phyloP scores from a whole-genome alignment of 2,888 invertebrate species.

The Bruchidius siliquastri region DNA sequence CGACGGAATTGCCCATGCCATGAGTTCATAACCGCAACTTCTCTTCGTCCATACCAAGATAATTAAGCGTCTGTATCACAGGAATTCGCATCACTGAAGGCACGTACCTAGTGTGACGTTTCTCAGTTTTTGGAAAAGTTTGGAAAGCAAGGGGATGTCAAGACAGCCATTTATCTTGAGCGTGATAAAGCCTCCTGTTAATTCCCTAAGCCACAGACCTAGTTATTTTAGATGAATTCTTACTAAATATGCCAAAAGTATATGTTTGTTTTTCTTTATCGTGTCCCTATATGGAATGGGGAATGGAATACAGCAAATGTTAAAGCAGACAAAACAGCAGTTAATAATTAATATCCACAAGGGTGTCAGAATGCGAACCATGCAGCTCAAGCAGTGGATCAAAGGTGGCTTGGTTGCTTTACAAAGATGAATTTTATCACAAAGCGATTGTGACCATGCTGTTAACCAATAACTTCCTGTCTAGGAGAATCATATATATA shows the following conservation, averaged over 20 bases:
- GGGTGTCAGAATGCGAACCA: too few relatives aligned
- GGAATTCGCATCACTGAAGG: constrained; percentile 2
- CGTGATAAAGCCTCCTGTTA: not conserved
- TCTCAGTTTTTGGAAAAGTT: not conserved
- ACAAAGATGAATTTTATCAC: too few relatives aligned
- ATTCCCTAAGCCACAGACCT: not conserved
- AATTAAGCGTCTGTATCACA: not conserved
- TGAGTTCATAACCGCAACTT: constrained; percentile 6
- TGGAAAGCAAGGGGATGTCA: not conserved
- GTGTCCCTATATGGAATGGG: too few relatives aligned
- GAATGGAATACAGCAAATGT: too few relatives aligned
- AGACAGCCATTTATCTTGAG: not conserved
- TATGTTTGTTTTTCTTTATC: too few relatives aligned
- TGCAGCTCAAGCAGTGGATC: too few relatives aligned
- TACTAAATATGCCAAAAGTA: not conserved
- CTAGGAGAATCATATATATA: too few relatives aligned
- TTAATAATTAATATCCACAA: too few relatives aligned
- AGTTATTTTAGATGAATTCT: not conserved
- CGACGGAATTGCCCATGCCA: not conserved
- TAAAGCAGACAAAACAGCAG: too few relatives aligned
- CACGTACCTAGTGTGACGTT: constrained; percentile 4
- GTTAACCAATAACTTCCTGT: too few relatives aligned
- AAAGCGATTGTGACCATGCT: too few relatives aligned
- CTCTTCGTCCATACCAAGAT: not conserved
- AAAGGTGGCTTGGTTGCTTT: too few relatives aligned